phyloP scores from a whole-genome alignment of 2,888 invertebrate species.

The Spatulosminthurus flaviceps region DNA sequence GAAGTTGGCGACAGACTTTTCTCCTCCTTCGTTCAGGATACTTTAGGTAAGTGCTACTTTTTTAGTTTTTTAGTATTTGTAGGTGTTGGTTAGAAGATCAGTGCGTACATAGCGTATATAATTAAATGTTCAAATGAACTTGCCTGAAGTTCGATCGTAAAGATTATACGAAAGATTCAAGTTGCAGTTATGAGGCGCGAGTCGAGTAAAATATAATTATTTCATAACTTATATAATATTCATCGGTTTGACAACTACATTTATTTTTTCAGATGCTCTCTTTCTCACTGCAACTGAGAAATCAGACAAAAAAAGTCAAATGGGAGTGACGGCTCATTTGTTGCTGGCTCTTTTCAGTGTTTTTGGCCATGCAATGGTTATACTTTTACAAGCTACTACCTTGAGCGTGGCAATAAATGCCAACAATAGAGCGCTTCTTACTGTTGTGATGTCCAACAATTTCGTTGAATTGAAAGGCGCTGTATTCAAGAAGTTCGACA shows the following conservation, averaged over 20 bases:
- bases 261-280: slow-evolving; percentile 77
- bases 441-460: slow-evolving; percentile 99
- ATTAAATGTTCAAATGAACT: too few species aligned
- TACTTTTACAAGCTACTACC: slow-evolving; percentile 86
- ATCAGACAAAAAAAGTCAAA: slow-evolving; percentile 81
- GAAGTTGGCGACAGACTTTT: slow-evolving; percentile 93
- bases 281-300: slow-evolving; percentile 99
- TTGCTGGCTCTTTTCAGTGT: slow-evolving; percentile 90
- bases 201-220: too few species aligned
- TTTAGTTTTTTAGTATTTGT: slow-evolving; percentile 16
- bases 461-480: slow-evolving; percentile 99
- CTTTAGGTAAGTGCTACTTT: slow-evolving; percentile 74
- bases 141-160: too few species aligned
- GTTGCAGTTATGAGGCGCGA: too few species aligned
- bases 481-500: slow-evolving; percentile 99
- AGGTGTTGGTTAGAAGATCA: not conserved
- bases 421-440: slow-evolving; percentile 95
- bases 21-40: slow-evolving; percentile 97
- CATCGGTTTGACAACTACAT: too few species aligned
- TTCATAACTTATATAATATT: too few species aligned
- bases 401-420: slow-evolving; percentile 99
- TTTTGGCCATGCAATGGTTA: slow-evolving; percentile 65
- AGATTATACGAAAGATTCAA: too few species aligned
- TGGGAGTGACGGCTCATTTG: slow-evolving; percentile 89
- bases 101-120: too few species aligned